Evolutionary conservation across 2,888 invertebrate genomes (phyloP).

Genomic region (Microplitis deprimator): DNA sequence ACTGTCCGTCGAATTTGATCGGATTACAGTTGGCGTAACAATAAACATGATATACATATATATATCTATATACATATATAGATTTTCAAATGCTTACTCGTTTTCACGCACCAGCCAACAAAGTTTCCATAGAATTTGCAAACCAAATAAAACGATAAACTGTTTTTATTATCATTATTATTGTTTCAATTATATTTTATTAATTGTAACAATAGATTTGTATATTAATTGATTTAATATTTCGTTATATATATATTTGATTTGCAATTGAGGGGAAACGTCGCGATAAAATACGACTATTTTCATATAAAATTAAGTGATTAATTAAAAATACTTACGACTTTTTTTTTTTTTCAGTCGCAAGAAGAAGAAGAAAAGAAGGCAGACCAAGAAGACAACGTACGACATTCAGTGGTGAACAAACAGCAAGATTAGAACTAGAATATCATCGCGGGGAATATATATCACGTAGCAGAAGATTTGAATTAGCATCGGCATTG

Average conservation of each 20-base stretch:
- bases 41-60: slow-evolving; percentile 37
- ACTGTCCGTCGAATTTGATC: slow-evolving; percentile 45
- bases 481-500: slow-evolving; percentile 83
- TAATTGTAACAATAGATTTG: background rate
- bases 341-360: slow-evolving; percentile 77
- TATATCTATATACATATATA: background rate
- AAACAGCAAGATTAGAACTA: slow-evolving; percentile 89
- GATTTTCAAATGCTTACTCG: slow-evolving; percentile 28
- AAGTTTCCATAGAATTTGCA: slow-evolving; percentile 32
- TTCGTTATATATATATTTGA: too few species aligned
- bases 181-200: background rate
- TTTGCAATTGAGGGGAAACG: too few species aligned
- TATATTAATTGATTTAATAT: too few species aligned
- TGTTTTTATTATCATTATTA: slow-evolving; percentile 13
- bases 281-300: too few species aligned
- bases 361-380: slow-evolving; percentile 87
- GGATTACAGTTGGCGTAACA: slow-evolving; percentile 44
- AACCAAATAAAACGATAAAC: slow-evolving; percentile 26
- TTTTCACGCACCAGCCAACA: slow-evolving; percentile 29
- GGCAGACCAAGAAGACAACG: slow-evolving; percentile 90
- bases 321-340: background rate
- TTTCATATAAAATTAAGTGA: background rate
- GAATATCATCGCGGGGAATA: slow-evolving; percentile 95
- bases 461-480: slow-evolving; percentile 88
- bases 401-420: slow-evolving; percentile 95